These are phyloP conservation scores for Myopa testacea DNA, from an alignment of 2,888 invertebrate species.

Conservation along the genomic window DNA sequence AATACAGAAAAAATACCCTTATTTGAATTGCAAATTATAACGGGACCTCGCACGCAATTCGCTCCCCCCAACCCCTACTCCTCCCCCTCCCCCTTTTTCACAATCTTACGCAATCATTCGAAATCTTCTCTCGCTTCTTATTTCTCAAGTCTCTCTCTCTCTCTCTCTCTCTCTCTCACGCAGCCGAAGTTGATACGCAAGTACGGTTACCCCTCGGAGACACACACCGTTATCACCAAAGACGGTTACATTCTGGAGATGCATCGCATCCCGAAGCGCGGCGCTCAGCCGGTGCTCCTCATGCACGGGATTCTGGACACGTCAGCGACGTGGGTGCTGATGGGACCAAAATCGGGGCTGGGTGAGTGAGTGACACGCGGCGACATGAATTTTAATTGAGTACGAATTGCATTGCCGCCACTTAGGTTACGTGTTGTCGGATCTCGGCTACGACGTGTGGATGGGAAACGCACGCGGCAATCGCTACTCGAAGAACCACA, in stretches of 20 bases:
- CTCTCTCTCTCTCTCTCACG: slow-evolving; percentile 29
- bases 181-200: slow-evolving; percentile 73
- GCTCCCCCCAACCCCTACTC: background rate
- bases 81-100: no score
- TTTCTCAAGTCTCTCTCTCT: background rate
- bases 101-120: background rate
- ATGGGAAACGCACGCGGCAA: slow-evolving; percentile 68
- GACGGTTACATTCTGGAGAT: slow-evolving; percentile 84
- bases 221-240: slow-evolving; percentile 75
- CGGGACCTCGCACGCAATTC: background rate
- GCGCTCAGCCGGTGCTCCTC: slow-evolving; percentile 71
- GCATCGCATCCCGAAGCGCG: slow-evolving; percentile 78
- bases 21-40: slow-evolving; percentile 3
- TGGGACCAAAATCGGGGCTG: slow-evolving; percentile 76
- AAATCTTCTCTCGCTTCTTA: background rate
- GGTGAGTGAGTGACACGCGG: slow-evolving; percentile 67
- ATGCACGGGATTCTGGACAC: slow-evolving; percentile 81
- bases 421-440: slow-evolving; percentile 67
- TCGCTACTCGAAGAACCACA: slow-evolving; percentile 67
- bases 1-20: background rate
- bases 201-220: slow-evolving; percentile 77
- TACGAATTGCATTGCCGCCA: background rate
- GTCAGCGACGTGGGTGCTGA: slow-evolving; percentile 80
- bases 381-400: slow-evolving; percentile 26
- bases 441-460: slow-evolving; percentile 69